Base-by-base conservation (phyloP, 2,113 vertebrate species). In the Gobio gobio region DNA sequence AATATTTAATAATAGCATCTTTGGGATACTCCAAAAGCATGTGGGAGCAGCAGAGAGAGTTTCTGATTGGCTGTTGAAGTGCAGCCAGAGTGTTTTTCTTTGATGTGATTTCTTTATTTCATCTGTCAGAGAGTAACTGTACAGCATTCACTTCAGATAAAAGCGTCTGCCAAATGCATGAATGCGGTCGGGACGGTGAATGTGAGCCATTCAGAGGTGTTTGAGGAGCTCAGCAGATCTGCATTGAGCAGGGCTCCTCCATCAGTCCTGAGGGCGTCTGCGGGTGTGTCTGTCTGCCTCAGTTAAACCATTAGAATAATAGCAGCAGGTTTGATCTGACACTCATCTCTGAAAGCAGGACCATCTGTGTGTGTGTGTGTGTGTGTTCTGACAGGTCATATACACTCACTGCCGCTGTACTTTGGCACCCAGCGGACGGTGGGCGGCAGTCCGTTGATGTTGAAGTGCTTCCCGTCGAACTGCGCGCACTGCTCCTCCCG, bases 381-480 rank as follows among this genome's bases (percentile, higher is more conserved):
- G 56, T 26, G 59, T 63, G 10, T 26, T 26, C n/a, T 26, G 59
- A 13, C 3, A 2, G 66, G 66, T 70, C 66, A 70, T 12, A 40
- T 3, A 51, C 89, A 97, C 98, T 98, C 93, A 99, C 97, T 97
- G 88, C 98, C 98, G 49, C 96, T 99, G 89, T 99, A 98, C 92
- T 99, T 99, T 68, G 98, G 98, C 86, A 99, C 92, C 98, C 98
- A 99, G 88, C 95, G 95, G 80, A 99, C 97, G 8, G 94, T 93
- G 88, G 97, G 94, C 3, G 97, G 94, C 85, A 99, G 95, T 73
- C 98, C 97, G 1, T 97, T 97, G 94, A 99, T 99, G 92, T 98
- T 98, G 63, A 99, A 97, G 93, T 99, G 98, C 89, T 96, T 97
- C 87, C 97, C 97, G 84, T 99, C 95, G 88, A 97, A 99, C 24